These are phyloP conservation scores for Fabriciana adippe DNA, from an alignment of 2,888 invertebrate species.

Conservation along the genomic window DNA sequence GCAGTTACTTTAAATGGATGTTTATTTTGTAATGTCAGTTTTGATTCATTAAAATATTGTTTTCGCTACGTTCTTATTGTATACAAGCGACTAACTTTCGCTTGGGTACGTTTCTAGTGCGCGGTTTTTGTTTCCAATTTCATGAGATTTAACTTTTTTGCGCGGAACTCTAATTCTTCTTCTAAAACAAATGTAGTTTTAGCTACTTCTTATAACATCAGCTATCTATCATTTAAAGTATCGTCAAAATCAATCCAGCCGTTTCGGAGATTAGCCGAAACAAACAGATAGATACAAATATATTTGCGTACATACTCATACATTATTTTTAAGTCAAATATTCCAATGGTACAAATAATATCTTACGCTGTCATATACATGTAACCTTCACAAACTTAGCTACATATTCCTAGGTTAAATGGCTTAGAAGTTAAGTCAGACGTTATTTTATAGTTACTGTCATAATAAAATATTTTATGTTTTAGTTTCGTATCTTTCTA, in stretches of 20 bases:
- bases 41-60: slow-evolving; percentile 1
- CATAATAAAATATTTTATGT: slow-evolving; percentile 18
- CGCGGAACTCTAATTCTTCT: too few species aligned
- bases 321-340: neutral
- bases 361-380: slow-evolving; percentile 37
- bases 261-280: too few species aligned
- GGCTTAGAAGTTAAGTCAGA: slow-evolving; percentile 40
- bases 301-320: neutral
- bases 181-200: too few species aligned
- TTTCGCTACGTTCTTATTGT: slow-evolving; percentile 1
- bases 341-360: slow-evolving; percentile 27
- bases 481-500: neutral
- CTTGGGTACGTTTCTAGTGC: neutral
- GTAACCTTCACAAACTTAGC: slow-evolving; percentile 37
- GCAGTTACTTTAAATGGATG: slow-evolving; percentile 9
- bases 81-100: neutral
- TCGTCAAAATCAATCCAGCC: too few species aligned
- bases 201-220: too few species aligned
- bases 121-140: too few species aligned
- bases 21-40: slow-evolving; percentile 9
- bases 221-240: too few species aligned
- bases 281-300: neutral
- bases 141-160: too few species aligned
- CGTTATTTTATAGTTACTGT: slow-evolving; percentile 37
- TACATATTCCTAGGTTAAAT: slow-evolving; percentile 39